Evolutionary conservation across 2,113 vertebrate genomes (phyloP).

Genomic region (Callipepla californica): DNA sequence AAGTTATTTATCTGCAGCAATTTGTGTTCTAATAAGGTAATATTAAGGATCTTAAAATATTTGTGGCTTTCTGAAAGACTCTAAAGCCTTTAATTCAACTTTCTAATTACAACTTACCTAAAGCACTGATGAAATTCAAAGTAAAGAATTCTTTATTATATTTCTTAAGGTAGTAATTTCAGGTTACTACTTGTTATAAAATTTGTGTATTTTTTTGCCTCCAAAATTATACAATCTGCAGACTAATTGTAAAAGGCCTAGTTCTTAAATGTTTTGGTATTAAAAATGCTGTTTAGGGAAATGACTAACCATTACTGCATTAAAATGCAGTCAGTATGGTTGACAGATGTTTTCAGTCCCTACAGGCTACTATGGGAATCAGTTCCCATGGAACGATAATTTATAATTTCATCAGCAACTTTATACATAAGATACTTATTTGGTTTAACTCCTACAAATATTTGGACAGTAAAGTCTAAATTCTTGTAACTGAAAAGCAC

Average conservation of each 20-base stretch:
- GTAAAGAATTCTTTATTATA: background rate
- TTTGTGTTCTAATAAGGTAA: background rate
- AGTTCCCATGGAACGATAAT: background rate
- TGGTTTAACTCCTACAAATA: background rate
- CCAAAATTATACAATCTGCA: background rate
- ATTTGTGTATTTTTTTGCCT: background rate
- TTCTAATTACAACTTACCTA: background rate
- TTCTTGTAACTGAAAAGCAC: background rate
- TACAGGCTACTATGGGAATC: background rate
- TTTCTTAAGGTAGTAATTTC: background rate
- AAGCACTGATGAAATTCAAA: background rate
- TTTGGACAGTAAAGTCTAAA: background rate
- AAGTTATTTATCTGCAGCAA: background rate
- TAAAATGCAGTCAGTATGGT: background rate
- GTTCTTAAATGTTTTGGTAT: background rate
- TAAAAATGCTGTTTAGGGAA: background rate
- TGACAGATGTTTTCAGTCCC: background rate
- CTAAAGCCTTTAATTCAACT: background rate
- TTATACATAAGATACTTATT: background rate
- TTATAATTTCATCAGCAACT: background rate
- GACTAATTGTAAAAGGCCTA: background rate
- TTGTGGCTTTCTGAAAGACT: background rate
- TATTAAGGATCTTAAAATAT: background rate
- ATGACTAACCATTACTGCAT: background rate
- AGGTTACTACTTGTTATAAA: background rate